A percentile compares a stretch with the other conserved stretches of the same genome.
Conservation (phyloP, 2,797 vertebrate genomes). For the Buceros bicornis region DNA sequence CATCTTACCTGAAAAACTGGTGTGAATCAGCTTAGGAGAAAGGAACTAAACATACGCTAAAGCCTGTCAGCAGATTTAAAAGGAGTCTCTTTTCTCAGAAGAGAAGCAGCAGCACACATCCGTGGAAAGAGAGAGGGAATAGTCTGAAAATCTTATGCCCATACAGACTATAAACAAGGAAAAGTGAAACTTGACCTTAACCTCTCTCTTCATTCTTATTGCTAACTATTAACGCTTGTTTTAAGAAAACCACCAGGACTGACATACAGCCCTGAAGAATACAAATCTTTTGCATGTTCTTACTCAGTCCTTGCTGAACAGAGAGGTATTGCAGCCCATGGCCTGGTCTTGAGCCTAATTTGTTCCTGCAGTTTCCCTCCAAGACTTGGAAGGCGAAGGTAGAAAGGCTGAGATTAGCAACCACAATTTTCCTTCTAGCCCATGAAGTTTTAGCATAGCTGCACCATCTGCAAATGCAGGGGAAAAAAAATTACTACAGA, state of each 20-base stretch:
- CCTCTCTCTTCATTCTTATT: neutral
- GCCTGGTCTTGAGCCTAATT: neutral
- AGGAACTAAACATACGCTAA: neutral
- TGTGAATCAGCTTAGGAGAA: neutral
- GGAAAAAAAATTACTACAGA: conserved; percentile 7
- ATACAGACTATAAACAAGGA: neutral
- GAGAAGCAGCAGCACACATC: neutral
- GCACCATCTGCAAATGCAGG: conserved; percentile 4
- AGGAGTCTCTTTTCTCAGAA: neutral
- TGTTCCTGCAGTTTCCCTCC: neutral
- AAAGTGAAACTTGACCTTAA: neutral
- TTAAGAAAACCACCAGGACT: neutral
- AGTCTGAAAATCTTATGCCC: neutral
- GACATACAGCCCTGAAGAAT: neutral
- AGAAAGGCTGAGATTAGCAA: neutral
- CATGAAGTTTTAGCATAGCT: neutral
- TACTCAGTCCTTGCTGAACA: neutral
- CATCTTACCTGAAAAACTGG: neutral
- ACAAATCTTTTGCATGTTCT: neutral
- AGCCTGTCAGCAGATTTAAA: neutral
- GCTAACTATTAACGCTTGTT: neutral
- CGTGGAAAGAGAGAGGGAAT: neutral
- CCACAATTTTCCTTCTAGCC: neutral
- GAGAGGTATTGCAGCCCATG: neutral
- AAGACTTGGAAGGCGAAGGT: neutral